Evolutionary conservation across 2,888 invertebrate species (phyloP).

Genomic region (Auanema sp.): DNA sequence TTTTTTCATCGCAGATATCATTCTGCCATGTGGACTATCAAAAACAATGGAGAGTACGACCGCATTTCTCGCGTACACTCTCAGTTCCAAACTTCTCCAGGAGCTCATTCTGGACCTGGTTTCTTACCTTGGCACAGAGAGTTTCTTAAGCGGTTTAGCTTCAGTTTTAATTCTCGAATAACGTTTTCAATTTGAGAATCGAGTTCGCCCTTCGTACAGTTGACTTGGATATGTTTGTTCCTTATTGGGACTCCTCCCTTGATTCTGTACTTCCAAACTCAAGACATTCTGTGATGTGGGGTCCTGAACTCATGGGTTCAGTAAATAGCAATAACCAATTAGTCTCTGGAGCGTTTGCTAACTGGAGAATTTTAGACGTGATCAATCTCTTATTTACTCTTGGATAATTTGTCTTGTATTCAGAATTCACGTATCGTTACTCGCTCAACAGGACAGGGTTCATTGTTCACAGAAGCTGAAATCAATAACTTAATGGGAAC

Average conservation of each 20-base stretch:
- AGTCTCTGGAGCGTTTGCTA: not conserved
- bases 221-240: slow-evolving; percentile 2
- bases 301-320: slow-evolving; percentile 7
- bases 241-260: slow-evolving; percentile 14
- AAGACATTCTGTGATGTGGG: slow-evolving; percentile 7
- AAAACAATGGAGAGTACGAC: slow-evolving; percentile 5
- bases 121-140: slow-evolving; percentile 11
- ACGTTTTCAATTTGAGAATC: slow-evolving; percentile 5
- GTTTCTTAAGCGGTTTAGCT: slow-evolving; percentile 4
- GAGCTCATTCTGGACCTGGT: slow-evolving; percentile 9
- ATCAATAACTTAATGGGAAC: no score
- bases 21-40: slow-evolving; percentile 5
- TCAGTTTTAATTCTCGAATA: not conserved
- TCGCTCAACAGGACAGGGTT: no score
- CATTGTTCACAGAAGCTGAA: no score
- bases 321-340: not conserved
- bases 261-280: slow-evolving; percentile 3
- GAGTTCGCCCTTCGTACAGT: slow-evolving; percentile 8
- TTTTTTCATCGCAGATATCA: slow-evolving; percentile 6
- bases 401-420: not conserved
- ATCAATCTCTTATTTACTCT: no score
- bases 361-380: slow-evolving; percentile 6
- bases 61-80: not conserved
- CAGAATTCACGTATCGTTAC: no score
- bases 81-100: slow-evolving; percentile 3